phyloP scores from a whole-genome alignment of 2,113 vertebrate species.

The Chaetorhynchus papuensis region DNA sequence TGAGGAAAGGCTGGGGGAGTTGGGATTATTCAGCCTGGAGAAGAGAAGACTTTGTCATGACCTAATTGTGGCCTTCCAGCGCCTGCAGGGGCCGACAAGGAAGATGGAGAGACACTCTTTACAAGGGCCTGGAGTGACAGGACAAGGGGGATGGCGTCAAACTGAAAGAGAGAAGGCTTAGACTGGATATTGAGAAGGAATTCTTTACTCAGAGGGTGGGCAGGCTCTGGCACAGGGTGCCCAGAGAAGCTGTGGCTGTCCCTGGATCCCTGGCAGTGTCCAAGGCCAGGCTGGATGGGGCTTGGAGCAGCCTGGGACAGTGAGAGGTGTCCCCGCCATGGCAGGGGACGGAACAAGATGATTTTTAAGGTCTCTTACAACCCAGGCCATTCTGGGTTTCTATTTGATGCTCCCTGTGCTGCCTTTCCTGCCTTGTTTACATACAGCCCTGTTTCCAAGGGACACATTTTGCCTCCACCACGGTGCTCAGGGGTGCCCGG shows the following conservation, averaged over 20 bases:
- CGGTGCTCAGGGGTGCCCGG: fast-evolving
- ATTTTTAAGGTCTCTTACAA: not conserved
- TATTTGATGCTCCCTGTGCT: not conserved
- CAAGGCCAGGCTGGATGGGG: fast-evolving
- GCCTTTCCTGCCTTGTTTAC: not conserved
- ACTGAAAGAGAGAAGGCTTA: not conserved
- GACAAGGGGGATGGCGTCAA: not conserved
- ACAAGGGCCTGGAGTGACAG: not conserved
- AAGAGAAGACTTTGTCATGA: not conserved
- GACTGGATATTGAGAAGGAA: not conserved
- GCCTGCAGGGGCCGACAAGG: not conserved
- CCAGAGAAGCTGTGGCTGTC: not conserved
- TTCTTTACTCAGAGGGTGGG: not conserved
- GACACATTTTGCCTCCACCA: not conserved
- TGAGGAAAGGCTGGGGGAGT: not conserved
- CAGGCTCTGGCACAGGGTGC: not conserved
- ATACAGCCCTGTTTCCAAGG: not conserved
- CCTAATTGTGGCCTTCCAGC: not conserved
- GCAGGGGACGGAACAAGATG: fast-evolving
- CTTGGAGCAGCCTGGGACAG: not conserved
- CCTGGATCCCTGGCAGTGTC: not conserved
- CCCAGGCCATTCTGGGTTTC: not conserved
- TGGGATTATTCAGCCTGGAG: not conserved
- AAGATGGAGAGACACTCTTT: not conserved
- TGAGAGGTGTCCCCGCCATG: not conserved